Evolutionary conservation across 2,113 vertebrate genomes (phyloP), one percentile per base, ranked within the genome.

Genomic region (Zosterops japonicus): DNA sequence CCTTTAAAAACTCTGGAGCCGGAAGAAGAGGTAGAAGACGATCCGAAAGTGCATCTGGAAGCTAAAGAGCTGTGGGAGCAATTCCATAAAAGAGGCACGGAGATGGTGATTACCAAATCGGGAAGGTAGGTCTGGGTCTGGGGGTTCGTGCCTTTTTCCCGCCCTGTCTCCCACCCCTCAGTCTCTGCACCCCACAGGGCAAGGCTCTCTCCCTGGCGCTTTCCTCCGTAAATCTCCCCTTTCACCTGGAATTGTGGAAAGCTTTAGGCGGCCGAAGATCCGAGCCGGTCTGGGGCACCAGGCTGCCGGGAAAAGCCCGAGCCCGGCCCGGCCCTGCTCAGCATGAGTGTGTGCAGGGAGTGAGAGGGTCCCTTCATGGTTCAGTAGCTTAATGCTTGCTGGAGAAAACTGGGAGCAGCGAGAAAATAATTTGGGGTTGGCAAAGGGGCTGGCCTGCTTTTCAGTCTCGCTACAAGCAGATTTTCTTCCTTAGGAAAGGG

Each of bases 31-130:
- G 99, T 99, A 59, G 99, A 99, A 91, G 99, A 99, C 64, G 99
- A 99, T 94, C 99, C 99, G 5, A 99, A 99, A 98, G 99, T 99
- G 97, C 99, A 99, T 95, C 98, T 99, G 94, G 99, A 99, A 98
- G 99, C 99, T 85, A 99, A 99, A 96, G 99, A 99, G 76, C 99
- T 99, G 88, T 99, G 99, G 99, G 99, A 99, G 74, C 99, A 99
- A 84, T 99, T 99, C 97, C 99, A 99, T 98, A 99, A 99, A 97
- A 98, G 98, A 93, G 99, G 99, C 90, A 99, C 99, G 8, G 99
- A 99, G 98, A 99, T 99, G 99, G 99, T 99, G 96, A 99, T 99
- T 97, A 99, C 99, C 52, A 99, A 99, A 98, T 99, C 99, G 14
- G 99, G 99, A 98, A 99, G 99, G 99, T 99, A 98, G 98, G 98